Evolutionary conservation across 2,888 invertebrate species (phyloP), one percentile per base, ranked within the genome.

Genomic region (Cremastinae sp.): DNA sequence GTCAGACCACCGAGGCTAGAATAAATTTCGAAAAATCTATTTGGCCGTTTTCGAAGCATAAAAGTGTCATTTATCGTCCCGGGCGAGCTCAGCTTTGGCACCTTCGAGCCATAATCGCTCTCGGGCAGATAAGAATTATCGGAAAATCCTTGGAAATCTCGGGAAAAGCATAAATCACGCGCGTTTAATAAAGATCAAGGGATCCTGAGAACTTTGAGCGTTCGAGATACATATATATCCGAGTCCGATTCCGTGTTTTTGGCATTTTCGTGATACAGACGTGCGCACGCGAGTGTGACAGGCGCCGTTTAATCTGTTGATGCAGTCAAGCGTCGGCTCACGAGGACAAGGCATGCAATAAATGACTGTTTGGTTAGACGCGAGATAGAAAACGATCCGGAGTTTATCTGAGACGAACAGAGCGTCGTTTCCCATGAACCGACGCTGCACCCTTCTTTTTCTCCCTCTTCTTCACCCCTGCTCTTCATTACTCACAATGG

Each of bases 401-500:
- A 28, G 69, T 78, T 72, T 62, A 75, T 76, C 71, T 66, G 62
- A 36, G 10, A 16, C 53, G 38, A 49, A 16, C 18, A 36, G 61
- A n/a, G n/a, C n/a, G n/a, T n/a, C 38, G 41, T 56, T 47, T 51
- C 53, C 74, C 71, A 72, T 69, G 53, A 51, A 51, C 43, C 59
- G 43, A 66, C 65, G 47, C 5, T 36, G 64, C 16, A 18, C 14
- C 22, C 54, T 45, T 22, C 18, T 41, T 36, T 51, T 38, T 22
- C 41, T 65, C 62, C 20, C 9, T 34, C 18, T 9, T 16, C 4
- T 12, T 38, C 51, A 38, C 20, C 14, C n/a, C n/a, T n/a, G n/a
- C 18, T 51, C 68, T 68, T 68, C 75, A 69, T 76, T 72, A 76
- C 73, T 66, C 73, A 66, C 68, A 69, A 76, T 73, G 66, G 71